Conservation (phyloP, 2,797 vertebrate species). For the Sebastes hopkinsi region DNA sequence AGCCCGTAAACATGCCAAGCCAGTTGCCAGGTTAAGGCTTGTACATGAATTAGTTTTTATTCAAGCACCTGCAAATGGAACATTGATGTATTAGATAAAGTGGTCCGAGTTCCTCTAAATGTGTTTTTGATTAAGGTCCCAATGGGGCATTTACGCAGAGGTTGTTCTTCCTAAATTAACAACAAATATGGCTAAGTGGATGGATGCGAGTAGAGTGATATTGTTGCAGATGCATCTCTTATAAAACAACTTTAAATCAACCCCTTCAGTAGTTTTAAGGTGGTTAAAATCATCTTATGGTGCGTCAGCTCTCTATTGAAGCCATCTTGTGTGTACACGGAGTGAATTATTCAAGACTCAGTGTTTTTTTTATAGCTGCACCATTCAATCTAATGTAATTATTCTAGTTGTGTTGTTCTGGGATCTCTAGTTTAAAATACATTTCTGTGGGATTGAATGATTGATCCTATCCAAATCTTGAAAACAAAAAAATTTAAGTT, state of each 20-base stretch:
- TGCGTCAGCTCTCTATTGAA: background rate
- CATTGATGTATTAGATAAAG: constrained; percentile 54
- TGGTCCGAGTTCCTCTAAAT: constrained; percentile 64
- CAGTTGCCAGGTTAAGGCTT: constrained; percentile 14
- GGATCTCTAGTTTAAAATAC: background rate
- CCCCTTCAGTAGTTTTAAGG: background rate
- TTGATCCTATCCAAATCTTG: background rate
- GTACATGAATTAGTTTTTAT: constrained; percentile 36
- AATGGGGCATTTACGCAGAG: constrained; percentile 11
- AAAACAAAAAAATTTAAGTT: background rate
- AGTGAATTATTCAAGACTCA: background rate
- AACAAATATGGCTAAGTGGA: constrained; percentile 37
- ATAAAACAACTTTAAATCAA: background rate
- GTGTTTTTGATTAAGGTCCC: constrained; percentile 72
- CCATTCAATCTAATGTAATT: background rate
- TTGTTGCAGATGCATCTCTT: background rate
- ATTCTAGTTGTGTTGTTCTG: background rate
- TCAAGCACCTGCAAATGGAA: constrained; percentile 55
- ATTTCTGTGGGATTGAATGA: background rate
- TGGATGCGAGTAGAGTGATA: background rate
- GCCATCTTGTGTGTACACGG: background rate
- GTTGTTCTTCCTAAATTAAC: constrained; percentile 50
- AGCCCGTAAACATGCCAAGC: constrained; percentile 44
- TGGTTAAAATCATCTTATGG: background rate
- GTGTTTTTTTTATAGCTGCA: background rate